Base-by-base conservation (phyloP, 2,797 vertebrate species). In the Cygnus olor region DNA sequence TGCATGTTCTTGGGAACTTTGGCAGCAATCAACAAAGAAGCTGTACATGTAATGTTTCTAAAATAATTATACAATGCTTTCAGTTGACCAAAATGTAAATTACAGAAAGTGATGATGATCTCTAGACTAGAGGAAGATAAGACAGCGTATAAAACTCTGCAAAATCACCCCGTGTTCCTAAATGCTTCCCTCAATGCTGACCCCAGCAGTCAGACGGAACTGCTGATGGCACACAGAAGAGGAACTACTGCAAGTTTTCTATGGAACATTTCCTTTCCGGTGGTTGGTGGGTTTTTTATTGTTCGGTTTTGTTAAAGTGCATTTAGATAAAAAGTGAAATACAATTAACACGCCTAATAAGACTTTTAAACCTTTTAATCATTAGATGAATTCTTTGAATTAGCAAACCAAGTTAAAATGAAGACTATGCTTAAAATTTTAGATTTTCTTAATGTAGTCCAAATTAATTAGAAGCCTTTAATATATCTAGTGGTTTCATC, bases 261-360 rank as follows among this genome's bases (percentile, higher is more conserved):
- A 4, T 20, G 30, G 54, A 0, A 6, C 0, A 0, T 54, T 84
- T 90, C 38, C 86, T 69, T 51, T 79, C 17, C 0, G 0, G 18
- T 53, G 10, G 47, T 10, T 68, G 56, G 36, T 65, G 11, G 51
- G 63, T 82, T 74, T 40, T 21, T 74, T 66, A 34, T 49, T 40
- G 4, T 20, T 57, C 58, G 61, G 49, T 65, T 76, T 68, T 21
- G 13, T 42, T 56, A 66, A 63, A 25, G 4, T 47, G 30, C 27
- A 63, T 66, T 87, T 77, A 58, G 28, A 47, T 34, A 63, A 84
- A 79, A 77, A 49, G 1, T 17, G 7, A 69, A 90, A 70, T 24
- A 45, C 7, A 66, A 25, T 56, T 63, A 79, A 42, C 0, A 1
- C 70, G 14, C 10, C 15, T 56, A 66, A 81, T 80, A 54, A 21